Evolutionary conservation across 1,140 invertebrate species (phyloP).

Genomic region (Bombus cullumanus): DNA sequence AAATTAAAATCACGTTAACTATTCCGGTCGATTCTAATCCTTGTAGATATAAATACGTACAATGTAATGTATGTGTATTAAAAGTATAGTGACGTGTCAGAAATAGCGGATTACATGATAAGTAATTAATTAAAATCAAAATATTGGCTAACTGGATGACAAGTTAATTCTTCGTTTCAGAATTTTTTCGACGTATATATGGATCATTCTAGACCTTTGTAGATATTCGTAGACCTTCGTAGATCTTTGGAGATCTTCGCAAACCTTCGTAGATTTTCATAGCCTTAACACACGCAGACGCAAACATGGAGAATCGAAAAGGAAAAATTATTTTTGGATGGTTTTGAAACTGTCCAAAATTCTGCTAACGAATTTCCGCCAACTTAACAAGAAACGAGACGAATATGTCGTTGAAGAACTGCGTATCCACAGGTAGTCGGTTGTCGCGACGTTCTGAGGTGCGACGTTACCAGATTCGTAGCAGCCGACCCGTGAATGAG

Average conservation of each 20-base stretch:
- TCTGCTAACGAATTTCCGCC: not conserved
- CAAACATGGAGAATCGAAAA: not conserved
- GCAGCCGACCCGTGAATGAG: slow-evolving; percentile 45
- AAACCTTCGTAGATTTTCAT: not conserved
- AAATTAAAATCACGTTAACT: not conserved
- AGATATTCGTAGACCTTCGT: not conserved
- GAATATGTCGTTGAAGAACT: slow-evolving; percentile 7
- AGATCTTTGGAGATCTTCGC: not conserved
- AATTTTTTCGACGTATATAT: not conserved
- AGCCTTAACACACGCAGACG: too few relatives aligned
- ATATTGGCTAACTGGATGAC: not conserved
- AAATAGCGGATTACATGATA: too few relatives aligned
- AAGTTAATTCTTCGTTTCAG: too few relatives aligned
- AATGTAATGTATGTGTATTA: too few relatives aligned
- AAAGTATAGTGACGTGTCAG: too few relatives aligned
- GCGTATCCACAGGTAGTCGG: slow-evolving; percentile 41
- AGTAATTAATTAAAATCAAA: not conserved
- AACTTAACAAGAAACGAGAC: too few relatives aligned
- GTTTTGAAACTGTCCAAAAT: not conserved
- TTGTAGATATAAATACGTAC: too few relatives aligned
- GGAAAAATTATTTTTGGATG: not conserved
- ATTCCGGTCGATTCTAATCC: too few relatives aligned
- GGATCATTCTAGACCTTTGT: not conserved
- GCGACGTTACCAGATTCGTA: slow-evolving; percentile 19
- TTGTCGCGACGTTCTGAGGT: slow-evolving; percentile 21